Evolutionary conservation across 2,113 vertebrate genomes (phyloP), one percentile per base, ranked within the genome.

Genomic region (Coreoperca whiteheadi): DNA sequence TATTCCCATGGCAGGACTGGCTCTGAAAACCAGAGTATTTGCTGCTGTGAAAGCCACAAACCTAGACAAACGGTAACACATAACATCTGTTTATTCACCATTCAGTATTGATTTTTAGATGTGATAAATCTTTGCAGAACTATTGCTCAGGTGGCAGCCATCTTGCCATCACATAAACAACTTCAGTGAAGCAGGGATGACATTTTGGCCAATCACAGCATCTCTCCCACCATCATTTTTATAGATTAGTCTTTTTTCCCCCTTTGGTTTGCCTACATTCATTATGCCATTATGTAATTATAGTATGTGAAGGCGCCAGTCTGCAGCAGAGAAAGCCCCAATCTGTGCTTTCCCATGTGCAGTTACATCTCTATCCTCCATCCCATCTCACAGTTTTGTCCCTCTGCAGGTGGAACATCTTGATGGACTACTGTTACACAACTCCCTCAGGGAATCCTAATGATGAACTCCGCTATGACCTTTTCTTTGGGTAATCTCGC

Each of bases 391-490:
- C 64, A 86, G 85, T 92, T 89, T 87, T 92, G 90, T 91, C 77
- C 21, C 70, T 86, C 73, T 90, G 79, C 91, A 99, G 98, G 94
- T 99, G 98, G 96, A 98, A 97, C 87, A 97, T 99, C 91, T 96
- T 99, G 94, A 97, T 99, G 98, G 98, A 99, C 94, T 98, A 99
- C 92, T 99, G 98, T 94, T 99, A 99, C 84, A 97, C 98, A 46
- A 98, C 97, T 0, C 98, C 98, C 60, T 99, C 98, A 87, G 98
- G 98, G 91, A 99, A 99, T 91, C 98, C 98, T 86, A 98, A 96
- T 46, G 98, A 99, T 92, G 97, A 97, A 85, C 94, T 97, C 89
- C 94, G 96, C 83, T 99, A 99, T 32, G 96, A 99, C 92, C 98
- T 99, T 91, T 99, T 99, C 94, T 96, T 97, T 89, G 97, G 98